Conservation (phyloP, 2,888 invertebrate species). For the Xestoiulus laeticollis region DNA sequence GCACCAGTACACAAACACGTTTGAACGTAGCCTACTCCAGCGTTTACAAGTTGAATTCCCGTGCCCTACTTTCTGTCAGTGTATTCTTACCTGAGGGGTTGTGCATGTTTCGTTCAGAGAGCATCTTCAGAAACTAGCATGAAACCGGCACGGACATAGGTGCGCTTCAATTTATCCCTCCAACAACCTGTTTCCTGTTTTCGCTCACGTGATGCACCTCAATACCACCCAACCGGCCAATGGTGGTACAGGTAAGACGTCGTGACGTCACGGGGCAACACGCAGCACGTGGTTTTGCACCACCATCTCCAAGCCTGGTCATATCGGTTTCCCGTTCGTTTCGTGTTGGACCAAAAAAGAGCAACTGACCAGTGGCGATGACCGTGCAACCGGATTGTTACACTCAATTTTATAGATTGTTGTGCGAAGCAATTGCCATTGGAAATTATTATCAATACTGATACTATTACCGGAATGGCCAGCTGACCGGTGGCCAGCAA, state of each 20-base stretch:
- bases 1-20: not conserved
- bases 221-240: not conserved
- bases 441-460: not conserved
- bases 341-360: not conserved
- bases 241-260: not conserved
- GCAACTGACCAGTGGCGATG: slow-evolving; percentile 31
- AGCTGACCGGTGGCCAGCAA: slow-evolving; percentile 2
- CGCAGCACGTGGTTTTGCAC: not conserved
- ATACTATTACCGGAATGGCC: not conserved
- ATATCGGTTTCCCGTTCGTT: slow-evolving; percentile 28
- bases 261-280: slow-evolving; percentile 13
- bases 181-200: slow-evolving; percentile 8
- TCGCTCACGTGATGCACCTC: not conserved
- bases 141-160: not conserved
- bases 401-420: not conserved
- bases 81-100: not conserved
- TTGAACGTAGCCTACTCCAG: not conserved
- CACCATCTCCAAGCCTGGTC: not conserved
- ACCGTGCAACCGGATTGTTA: not conserved
- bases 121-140: not conserved
- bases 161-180: slow-evolving; percentile 10
- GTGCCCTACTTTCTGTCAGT: not conserved
- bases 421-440: not conserved
- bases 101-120: not conserved
- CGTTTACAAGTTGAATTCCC: not conserved